Conservation (phyloP, 2,113 vertebrate species). For the Oophaga pumilio region DNA sequence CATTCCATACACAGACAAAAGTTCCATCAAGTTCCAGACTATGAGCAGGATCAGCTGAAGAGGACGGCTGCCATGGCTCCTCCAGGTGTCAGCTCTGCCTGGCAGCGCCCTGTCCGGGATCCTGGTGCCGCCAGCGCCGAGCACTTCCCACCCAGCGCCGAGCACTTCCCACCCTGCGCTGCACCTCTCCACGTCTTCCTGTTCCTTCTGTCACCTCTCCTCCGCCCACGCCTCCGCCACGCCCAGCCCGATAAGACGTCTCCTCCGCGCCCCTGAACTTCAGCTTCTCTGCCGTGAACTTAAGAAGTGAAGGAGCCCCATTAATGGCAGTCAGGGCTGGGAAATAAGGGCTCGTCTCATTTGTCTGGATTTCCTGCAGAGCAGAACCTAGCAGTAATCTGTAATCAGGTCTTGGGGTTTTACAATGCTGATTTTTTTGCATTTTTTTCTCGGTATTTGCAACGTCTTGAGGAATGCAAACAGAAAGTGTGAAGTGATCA, state of each 20-base stretch:
- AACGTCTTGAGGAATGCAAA: too few relatives aligned
- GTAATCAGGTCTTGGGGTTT: too few relatives aligned
- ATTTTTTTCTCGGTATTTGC: too few relatives aligned
- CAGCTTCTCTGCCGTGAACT: not conserved
- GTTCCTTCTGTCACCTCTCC: conserved; percentile 45
- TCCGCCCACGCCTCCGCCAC: not conserved
- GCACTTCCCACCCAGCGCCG: not conserved
- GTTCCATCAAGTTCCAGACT: not conserved
- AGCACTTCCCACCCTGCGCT: not conserved
- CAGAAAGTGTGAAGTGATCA: too few relatives aligned
- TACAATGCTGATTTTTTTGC: too few relatives aligned
- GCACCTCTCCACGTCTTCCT: conserved; percentile 51
- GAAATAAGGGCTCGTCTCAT: too few relatives aligned
- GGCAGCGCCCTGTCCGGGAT: not conserved
- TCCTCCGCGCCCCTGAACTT: not conserved
- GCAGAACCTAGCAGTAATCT: too few relatives aligned
- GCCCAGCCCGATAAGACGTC: not conserved
- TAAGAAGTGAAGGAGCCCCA: not conserved
- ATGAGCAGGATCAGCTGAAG: not conserved
- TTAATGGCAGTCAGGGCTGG: not conserved
- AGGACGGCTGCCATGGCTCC: not conserved
- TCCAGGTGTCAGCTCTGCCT: not conserved
- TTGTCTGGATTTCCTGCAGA: too few relatives aligned
- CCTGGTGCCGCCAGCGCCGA: not conserved
- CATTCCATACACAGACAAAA: not conserved